A percentile compares a stretch with the other conserved stretches of the same genome.
Conservation (phyloP, 1,140 invertebrate species). For the Euglossa dilemma region DNA sequence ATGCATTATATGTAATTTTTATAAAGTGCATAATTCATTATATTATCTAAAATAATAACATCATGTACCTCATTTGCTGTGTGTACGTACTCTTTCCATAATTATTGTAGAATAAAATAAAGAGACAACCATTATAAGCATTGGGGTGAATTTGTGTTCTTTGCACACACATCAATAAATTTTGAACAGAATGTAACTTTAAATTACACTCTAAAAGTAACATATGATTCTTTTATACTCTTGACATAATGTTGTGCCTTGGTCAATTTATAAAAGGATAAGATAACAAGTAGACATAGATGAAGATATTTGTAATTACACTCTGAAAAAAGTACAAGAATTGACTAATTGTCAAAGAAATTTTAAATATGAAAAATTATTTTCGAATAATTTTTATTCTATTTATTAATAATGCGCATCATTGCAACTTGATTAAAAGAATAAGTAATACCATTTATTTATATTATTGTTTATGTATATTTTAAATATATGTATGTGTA, state of each 20-base stretch:
- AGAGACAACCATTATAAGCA: conserved; percentile 58
- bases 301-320: conserved; percentile 27
- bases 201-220: conserved; percentile 5
- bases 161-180: conserved; percentile 37
- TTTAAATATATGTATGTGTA: neutral
- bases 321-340: conserved; percentile 7
- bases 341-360: conserved; percentile 3
- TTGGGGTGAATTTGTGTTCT: conserved; percentile 51
- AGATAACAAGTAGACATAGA: neutral
- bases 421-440: conserved; percentile 4
- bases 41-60: neutral
- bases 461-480: neutral
- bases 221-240: conserved; percentile 34
- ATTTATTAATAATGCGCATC: neutral
- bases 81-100: conserved; percentile 47
- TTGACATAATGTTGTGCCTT: conserved; percentile 39
- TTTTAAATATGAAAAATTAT: neutral
- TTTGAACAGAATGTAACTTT: conserved; percentile 25
- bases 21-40: conserved; percentile 15
- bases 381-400: neutral
- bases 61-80: neutral
- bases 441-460: neutral
- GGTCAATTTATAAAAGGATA: conserved; percentile 30
- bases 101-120: conserved; percentile 69
- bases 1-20: neutral